Base-by-base conservation (phyloP, 2,797 vertebrate genomes). In the Petrocephalus sullivani region DNA sequence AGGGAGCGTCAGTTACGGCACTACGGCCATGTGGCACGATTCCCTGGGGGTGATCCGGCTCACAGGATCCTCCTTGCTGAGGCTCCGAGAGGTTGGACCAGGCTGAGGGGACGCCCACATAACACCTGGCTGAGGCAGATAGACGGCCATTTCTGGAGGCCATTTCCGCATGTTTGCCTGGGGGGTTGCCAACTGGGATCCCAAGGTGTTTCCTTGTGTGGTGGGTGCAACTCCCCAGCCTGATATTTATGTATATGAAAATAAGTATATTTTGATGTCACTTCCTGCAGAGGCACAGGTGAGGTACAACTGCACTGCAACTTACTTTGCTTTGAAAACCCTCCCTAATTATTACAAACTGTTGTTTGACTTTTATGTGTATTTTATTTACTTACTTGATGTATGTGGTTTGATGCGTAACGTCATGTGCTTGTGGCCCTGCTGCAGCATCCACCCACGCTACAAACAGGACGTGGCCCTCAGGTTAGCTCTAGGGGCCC, bases 401-500 rank as follows among this genome's bases (percentile, higher is more conserved):
- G 2, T 71, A 28, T 16, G 12, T 4, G 33, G 7, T 2, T 41
- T 33, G 33, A 41, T 19, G 67, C 37, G 67, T 75, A 4, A 81
- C 23, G 2, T 46, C 41, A 4, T 81, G 82, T 19, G 8, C 9
- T 56, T 2, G 14, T 58, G 37, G 84, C 21, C 12, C 3, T 85
- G 4, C 90, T 91, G 28, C 91, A 99, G 98, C 14, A 94, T 98
- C 91, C 98, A 99, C 90, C 97, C 98, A 0, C 91, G 96, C 23
- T 95, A 98, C 93, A 99, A 99, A 91, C 95, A 96, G 93, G 97
- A 95, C 0, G 96, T 99, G 51, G 97, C 97, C 0, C 92, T 93
- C 86, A 94, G 98, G 53, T 91, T 99, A 91, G 93, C 94, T 2
- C 88, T 98, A 84, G 98, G 98, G 0, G 97, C 98, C 9, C 94